Evolutionary conservation across 2,888 invertebrate genomes (phyloP), one percentile per base, ranked within the genome.

Genomic region (Bedellia somnulentella): DNA sequence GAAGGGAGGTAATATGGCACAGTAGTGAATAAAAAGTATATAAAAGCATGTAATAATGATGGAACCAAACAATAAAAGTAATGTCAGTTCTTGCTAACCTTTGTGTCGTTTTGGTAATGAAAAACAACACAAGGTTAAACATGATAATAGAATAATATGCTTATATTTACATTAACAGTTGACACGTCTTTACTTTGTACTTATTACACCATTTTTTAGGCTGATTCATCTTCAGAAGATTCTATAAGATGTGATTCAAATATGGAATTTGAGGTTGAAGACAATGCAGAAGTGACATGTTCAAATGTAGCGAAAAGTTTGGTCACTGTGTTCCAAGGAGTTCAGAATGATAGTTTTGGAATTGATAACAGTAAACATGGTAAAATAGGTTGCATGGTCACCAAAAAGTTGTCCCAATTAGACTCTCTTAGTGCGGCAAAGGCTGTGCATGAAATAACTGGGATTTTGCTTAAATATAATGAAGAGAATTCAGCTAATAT

Each of bases 401-500:
- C 57, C 2, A 52, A 41, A 30, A 62, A 52, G 40, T 41, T 75
- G 1, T 52, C 57, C 27, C 43, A 58, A 36, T 50, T 73, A 45
- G 52, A 45, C 39, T 57, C 68, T 2, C 61, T 47, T 42, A 55
- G 67, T 34, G 71, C 71, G 16, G 57, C 62, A 17, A 44, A 38
- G 38, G 33, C 52, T 5, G 49, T 62, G 2, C 43, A 45, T 21
- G 61, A 61, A 50, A 70, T 75, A 29, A 50, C 57, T 35, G 58
- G 62, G 32, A 50, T 73, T 34, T 49, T 75, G 28, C 38, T 57
- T 5, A 31, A 56, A 2, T 70, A 71, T 50, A 56, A 73, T 44
- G 44, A 51, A 37, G 49, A 58, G 38, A 71, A 55, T 48, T 60
- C 64, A 23, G 37, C 45, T 16, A 73, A 73, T 47, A 67, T 67